These are phyloP conservation scores for Micromussa lordhowensis DNA, from an alignment of 92 coral and sea anemone genomes.

Conservation along the genomic window DNA sequence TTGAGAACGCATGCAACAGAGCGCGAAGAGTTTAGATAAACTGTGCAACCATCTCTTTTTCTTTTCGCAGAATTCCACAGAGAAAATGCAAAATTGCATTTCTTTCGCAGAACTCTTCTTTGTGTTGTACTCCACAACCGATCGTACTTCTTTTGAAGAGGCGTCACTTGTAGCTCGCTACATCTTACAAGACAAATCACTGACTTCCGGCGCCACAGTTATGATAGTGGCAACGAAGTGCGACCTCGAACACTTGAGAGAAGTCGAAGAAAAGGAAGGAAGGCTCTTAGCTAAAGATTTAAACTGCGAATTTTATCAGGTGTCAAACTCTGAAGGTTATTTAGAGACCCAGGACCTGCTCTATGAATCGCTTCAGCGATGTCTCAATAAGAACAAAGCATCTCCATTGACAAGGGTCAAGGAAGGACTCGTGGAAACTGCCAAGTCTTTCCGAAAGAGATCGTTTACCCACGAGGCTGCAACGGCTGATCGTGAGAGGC, in stretches of 20 bases:
- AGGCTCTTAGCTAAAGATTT: constrained; percentile 80
- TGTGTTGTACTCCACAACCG: constrained; percentile 93
- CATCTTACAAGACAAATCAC: constrained; percentile 78
- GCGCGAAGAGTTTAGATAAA: no score
- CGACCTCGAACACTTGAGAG: constrained; percentile 77
- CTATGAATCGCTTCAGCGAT: constrained; percentile 69
- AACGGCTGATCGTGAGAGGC: constrained; percentile 20
- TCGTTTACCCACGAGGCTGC: constrained; percentile 35
- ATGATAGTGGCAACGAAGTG: constrained; percentile 85
- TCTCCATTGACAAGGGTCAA: constrained; percentile 77
- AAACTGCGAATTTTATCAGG: constrained; percentile 83
- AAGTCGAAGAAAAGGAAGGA: constrained; percentile 90
- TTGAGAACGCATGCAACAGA: no score
- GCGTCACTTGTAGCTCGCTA: constrained; percentile 85
- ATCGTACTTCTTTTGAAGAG: constrained; percentile 90
- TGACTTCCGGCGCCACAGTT: constrained; percentile 60
- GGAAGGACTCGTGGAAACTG: constrained; percentile 81
- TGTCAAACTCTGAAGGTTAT: constrained; percentile 84
- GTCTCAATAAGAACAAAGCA: constrained; percentile 63
- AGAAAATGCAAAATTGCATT: constrained; percentile 84
- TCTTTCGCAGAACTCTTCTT: constrained; percentile 92
- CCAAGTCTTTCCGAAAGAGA: constrained; percentile 75
- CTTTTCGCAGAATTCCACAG: constrained; percentile 78
- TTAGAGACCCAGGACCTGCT: constrained; percentile 78
- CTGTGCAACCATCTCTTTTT: no score